Evolutionary conservation across 2,113 vertebrate genomes (phyloP), one percentile per base, ranked within the genome.

Genomic region (Craseonycteris thonglongyai): DNA sequence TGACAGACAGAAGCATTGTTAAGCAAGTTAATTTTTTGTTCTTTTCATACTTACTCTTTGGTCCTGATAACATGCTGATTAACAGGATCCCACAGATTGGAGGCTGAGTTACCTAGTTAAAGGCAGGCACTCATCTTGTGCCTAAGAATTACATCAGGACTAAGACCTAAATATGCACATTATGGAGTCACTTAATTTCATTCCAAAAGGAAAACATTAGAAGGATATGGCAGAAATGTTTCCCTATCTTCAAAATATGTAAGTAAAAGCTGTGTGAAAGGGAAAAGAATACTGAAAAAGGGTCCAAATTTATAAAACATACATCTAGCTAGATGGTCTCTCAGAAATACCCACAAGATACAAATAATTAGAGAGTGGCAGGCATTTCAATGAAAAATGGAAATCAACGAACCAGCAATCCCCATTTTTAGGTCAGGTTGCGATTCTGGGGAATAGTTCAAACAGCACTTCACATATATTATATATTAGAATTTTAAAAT

Each of bases 361-460:
- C 26, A 88, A 72, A 22, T 47, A 78, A 63, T 76, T 58, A 93
- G 51, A 69, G 26, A 88, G 79, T 33, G 35, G 58, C 58, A 74
- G 38, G 33, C 42, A 85, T 91, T 89, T 85, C 56, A 72, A 54
- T 38, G 16, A 42, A 94, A 88, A 83, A 80, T 51, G 58, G 38
- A 83, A 93, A 90, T 68, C 82, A 72, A 79, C 75, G 63, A 87
- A 72, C 5, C 38, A 72, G n/a, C 7, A 76, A 15, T 92, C n/a
- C 15, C 54, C 35, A 84, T 69, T 80, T 38, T 65, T 42, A 74
- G 33, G 51, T 68, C 87, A 90, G 21, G 6, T 47, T 83, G 65
- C 45, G 45, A 75, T 94, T 95, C 33, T 76, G 80, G 88, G n/a
- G n/a, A 88, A 84, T 12, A 91, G 18, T 88, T 88, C 38, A 79